Base-by-base conservation (phyloP, 2,113 vertebrate genomes). In the Pedetes capensis region DNA sequence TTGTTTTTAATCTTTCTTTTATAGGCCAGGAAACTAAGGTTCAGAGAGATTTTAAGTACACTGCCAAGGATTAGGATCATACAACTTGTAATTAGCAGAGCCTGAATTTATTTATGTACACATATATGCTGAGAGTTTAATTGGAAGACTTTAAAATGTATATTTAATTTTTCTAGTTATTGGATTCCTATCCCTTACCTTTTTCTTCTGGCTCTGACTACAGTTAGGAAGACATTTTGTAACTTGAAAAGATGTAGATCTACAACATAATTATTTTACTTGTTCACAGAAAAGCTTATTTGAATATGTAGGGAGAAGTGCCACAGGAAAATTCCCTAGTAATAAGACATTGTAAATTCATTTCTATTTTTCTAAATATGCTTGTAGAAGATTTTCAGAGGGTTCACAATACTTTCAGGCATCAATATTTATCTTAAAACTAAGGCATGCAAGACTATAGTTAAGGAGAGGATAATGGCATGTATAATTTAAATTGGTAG, bases 1-100 rank as follows among this genome's bases (percentile, higher is more conserved):
- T 68, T 95, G 69, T 82, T 96, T 76, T 63, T 51, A 86, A 69
- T 95, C 66, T 93, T 87, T 92, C 22, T 83, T 89, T 95, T 85
- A 75, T 86, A 90, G 51, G 13, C 44, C 27, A 72, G 75, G 44
- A 96, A 95, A 92, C 27, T 63, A 80, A 93, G 34, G n/a, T 85
- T 93, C 68, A 81, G 51, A 37, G 69, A 93, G 44, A 94, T 79
- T n/a, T n/a, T 94, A 93, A 90, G 37, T 64, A 57, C 0, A 68
- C 34, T 88, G 49, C 8, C 42, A 72, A 79, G 34, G 34, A n/a
- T 78, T 71, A 89, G 32, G 61, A n/a, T 74, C 72, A 75, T 66
- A 53, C 37, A 84, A 53, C 17, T 66, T 61, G 55, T 44, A 92
- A 87, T 96, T 87, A 84, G 22, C 23, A 89, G 63, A 86, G 17